Conservation (phyloP, 2,888 invertebrate species). For the Myopa tessellatipennis region DNA sequence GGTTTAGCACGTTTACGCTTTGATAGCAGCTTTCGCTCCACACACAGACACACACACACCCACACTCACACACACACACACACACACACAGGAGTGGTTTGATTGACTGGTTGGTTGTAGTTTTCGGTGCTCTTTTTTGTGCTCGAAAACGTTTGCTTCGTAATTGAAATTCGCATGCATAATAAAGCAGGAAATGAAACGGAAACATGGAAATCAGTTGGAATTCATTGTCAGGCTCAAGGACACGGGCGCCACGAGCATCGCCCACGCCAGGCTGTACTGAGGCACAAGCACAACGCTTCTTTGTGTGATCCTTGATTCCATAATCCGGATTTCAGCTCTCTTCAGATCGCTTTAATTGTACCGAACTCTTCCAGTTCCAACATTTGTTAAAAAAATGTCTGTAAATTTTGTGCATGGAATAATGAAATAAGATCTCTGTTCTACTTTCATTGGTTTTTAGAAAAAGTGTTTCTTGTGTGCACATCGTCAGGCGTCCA, state of each 20-base stretch:
- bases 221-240: slow-evolving; percentile 1
- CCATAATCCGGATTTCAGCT: too few relatives aligned
- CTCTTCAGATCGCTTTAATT: too few relatives aligned
- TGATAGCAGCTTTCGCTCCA: neutral
- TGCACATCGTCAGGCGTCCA: too few relatives aligned
- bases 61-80: neutral
- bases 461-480: too few relatives aligned
- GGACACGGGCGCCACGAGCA: neutral
- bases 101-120: neutral
- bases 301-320: too few relatives aligned
- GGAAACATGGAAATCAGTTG: slow-evolving; percentile 4
- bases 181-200: slow-evolving; percentile 7
- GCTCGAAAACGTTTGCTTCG: neutral
- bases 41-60: slow-evolving; percentile 8
- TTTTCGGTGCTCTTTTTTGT: slow-evolving; percentile 1
- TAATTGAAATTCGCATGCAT: slow-evolving; percentile 19
- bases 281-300: neutral
- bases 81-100: neutral
- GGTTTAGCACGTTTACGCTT: too few relatives aligned
- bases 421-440: too few relatives aligned
- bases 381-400: too few relatives aligned
- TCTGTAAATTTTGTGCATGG: too few relatives aligned
- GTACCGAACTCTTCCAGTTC: too few relatives aligned
- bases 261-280: neutral
- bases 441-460: too few relatives aligned